Base-by-base conservation (phyloP, 2,113 vertebrate species). In the Sterna hirundo region DNA sequence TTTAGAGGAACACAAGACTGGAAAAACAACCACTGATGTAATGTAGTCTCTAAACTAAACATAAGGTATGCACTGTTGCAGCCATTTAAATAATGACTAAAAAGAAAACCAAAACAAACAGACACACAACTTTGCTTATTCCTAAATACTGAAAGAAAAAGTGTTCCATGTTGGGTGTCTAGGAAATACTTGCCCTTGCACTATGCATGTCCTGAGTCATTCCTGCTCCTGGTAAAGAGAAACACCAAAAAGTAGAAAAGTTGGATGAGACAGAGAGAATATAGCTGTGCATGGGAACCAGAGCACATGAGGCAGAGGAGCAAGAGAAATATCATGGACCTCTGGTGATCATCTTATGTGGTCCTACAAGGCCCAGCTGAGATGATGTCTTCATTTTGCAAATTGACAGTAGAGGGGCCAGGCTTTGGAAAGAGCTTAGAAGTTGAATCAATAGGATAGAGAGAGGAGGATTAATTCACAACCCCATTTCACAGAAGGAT, bases 21-120 rank as follows among this genome's bases (percentile, higher is more conserved):
- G 95, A 78, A 96, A 95, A 97, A 96, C 93, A 94, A 89, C 68
- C 75, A 86, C 46, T 95, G 93, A 94, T 97, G 95, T 93, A 91
- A 97, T 90, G 76, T 77, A 54, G 85, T 93, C 95, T 94, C 85
- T 93, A 93, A 97, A 88, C 51, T 88, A 96, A 96, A 96, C 84
- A 80, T 46, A 70, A 77, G 66, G 15, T 74, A 57, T 69, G 36
- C 40, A 54, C 61, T 62, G 20, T 62, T 79, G 66, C 25, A 32
- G 46, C 25, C 66, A 66, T 93, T 95, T 89, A 74, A 95, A 44
- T 93, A 72, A 84, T 16, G 20, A 80, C 93, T 77, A 42, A 69
- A 89, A 95, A 52, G 57, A 82, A 95, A 92, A 82, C 27, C 57
- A 86, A 95, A 92, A 61, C 76, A 94, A 69, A 86, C 11, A 54